A percentile compares a stretch with the other conserved stretches of the same genome.
phyloP scores from a whole-genome alignment of 2,888 invertebrate species.

The Drosophila merina region DNA sequence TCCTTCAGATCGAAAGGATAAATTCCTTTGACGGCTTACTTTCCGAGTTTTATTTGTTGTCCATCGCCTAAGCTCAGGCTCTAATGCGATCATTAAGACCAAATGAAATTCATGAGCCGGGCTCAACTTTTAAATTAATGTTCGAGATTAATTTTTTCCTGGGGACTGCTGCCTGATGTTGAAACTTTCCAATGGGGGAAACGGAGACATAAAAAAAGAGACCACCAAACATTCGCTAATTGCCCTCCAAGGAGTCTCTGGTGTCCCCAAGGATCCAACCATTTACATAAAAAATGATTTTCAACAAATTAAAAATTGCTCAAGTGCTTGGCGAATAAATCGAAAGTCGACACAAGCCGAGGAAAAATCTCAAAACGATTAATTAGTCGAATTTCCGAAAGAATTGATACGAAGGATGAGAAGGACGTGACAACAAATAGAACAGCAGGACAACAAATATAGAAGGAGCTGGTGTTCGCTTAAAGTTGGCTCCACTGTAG shows the following conservation, averaged over 20 bases:
- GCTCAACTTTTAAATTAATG: slow-evolving; percentile 58
- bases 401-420: slow-evolving; percentile 27
- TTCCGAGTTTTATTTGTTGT: not conserved
- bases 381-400: slow-evolving; percentile 59
- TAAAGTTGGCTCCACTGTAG: slow-evolving; percentile 17
- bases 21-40: slow-evolving; percentile 1
- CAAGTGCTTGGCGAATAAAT: slow-evolving; percentile 35
- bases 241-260: slow-evolving; percentile 58
- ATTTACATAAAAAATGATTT: slow-evolving; percentile 54
- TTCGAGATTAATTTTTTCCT: slow-evolving; percentile 49
- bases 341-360: slow-evolving; percentile 13
- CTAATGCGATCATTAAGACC: slow-evolving; percentile 54
- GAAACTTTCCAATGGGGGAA: slow-evolving; percentile 24
- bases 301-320: slow-evolving; percentile 51
- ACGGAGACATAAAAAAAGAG: slow-evolving; percentile 14
- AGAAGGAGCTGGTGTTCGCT: not conserved
- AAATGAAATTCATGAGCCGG: slow-evolving; percentile 50
- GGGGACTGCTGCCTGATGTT: slow-evolving; percentile 4
- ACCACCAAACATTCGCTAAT: slow-evolving; percentile 58
- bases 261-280: slow-evolving; percentile 13
- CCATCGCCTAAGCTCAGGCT: slow-evolving; percentile 11
- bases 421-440: slow-evolving; percentile 36
- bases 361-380: slow-evolving; percentile 43
- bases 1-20: slow-evolving; percentile 13
- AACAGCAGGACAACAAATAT: slow-evolving; percentile 8